These are phyloP conservation scores for Agrochola lychnidis DNA, from an alignment of 2,888 invertebrate genomes.

Conservation along the genomic window DNA sequence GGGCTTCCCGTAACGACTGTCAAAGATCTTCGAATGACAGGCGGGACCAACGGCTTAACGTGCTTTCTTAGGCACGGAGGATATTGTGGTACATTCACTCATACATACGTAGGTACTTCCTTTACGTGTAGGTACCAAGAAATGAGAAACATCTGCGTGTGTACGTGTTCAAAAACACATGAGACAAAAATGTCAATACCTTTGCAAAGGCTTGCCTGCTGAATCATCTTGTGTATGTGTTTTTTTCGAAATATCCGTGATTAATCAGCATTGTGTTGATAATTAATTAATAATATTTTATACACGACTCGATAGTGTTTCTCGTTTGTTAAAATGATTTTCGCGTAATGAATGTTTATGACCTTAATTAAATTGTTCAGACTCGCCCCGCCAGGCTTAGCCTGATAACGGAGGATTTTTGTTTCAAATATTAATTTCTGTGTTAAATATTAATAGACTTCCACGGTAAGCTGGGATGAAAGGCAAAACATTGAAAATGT, in stretches of 20 bases:
- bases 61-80: not conserved
- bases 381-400: constrained; percentile 16
- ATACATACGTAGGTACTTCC: not conserved
- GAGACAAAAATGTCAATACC: not conserved
- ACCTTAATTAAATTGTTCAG: constrained; percentile 44
- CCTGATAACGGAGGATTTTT: constrained; percentile 27
- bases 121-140: not conserved
- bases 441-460: constrained; percentile 36
- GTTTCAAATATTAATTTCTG: constrained; percentile 26
- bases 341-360: constrained; percentile 39
- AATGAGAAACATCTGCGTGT: not conserved
- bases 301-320: constrained; percentile 20
- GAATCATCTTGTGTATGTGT: not conserved
- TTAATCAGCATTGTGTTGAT: constrained; percentile 13
- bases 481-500: not conserved
- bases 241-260: not conserved
- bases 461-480: not conserved
- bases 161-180: not conserved
- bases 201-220: not conserved
- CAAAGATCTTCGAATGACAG: not conserved
- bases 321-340: constrained; percentile 30
- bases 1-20: not conserved
- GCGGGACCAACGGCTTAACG: not conserved
- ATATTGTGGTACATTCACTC: not conserved
- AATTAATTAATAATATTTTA: constrained; percentile 3